Base-by-base conservation (phyloP, 1,140 invertebrate species). In the Maniola jurtina region DNA sequence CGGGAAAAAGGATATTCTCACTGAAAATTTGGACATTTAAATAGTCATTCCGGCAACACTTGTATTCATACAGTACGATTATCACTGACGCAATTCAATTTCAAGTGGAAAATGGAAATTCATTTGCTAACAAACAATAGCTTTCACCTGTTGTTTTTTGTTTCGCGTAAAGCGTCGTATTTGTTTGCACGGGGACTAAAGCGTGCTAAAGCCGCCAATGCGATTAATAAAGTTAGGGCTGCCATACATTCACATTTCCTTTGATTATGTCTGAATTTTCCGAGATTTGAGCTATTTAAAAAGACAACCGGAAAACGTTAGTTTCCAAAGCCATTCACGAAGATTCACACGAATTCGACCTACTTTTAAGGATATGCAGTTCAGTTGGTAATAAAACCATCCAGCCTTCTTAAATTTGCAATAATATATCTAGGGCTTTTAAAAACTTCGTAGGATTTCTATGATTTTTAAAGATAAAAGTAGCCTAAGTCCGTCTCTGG, bases 81-180 rank as follows among this genome's bases (percentile, higher is more conserved):
- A 25, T 25, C 14, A 25, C 14, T 1, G 48, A 2, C 7, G 48
- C 2, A 52, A 52, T 52, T 52, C 48, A 52, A 52, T 52, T 52
- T 25, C 14, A 25, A 52, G 15, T 25, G 48, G 48, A 52, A 25
- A 52, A 6, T 25, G 48, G 48, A 52, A 52, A 52, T 52, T 25
- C 48, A 52, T 52, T 52, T 52, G 15, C 48, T 25, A 52, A 52
- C 48, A 52, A 52, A 52, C 48, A 52, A 52, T 16, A 25, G 48
- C 14, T 52, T 52, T 52, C 16, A 52, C 13, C 48, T 6, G 14
- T 52, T 52, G 16, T 52, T 52, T 52, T 52, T 52, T 11, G 14
- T 16, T 25, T 6, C 48, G 48, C 48, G 16, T 10, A 25, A 52
- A 52, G 16, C 48, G 48, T 52, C 14, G 48, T 52, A 16, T 52